Percentiles rank a stretch among this genome's conserved stretches.
These are phyloP conservation scores for Trachemys scripta DNA, from an alignment of 2,113 vertebrate species.

Conservation along the genomic window DNA sequence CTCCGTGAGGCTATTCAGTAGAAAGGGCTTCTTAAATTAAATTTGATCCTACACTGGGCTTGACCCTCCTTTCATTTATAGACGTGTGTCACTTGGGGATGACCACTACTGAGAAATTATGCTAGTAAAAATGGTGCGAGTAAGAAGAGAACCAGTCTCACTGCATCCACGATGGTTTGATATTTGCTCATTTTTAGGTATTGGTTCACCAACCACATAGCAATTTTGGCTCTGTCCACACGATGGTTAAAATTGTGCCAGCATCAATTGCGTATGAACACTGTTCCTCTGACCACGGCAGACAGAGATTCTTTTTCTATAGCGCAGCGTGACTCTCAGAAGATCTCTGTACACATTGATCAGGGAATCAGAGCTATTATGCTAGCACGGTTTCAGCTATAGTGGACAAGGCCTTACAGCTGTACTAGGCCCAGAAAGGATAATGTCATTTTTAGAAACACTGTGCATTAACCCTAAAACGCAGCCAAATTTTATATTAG, in stretches of 20 bases:
- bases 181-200: not conserved
- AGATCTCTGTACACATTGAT: fast-evolving
- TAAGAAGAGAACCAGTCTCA: fast-evolving
- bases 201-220: not conserved
- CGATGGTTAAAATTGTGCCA: not conserved
- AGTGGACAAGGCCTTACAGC: fast-evolving
- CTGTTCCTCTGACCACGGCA: not conserved
- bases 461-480: not conserved
- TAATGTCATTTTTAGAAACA: slow-evolving; percentile 30
- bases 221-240: not conserved
- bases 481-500: not conserved
- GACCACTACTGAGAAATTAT: not conserved
- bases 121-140: not conserved
- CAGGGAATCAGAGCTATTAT: not conserved
- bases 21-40: slow-evolving; percentile 15
- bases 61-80: not conserved
- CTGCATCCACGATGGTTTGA: fast-evolving
- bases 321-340: fast-evolving
- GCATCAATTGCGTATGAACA: not conserved
- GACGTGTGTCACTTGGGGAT: not conserved
- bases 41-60: fast-evolving
- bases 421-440: not conserved
- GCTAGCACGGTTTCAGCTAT: not conserved
- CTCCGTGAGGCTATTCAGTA: not conserved
- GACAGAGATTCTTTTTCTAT: not conserved